Evolutionary conservation across 2,113 vertebrate genomes (phyloP).

Genomic region (Trichechus manatus): DNA sequence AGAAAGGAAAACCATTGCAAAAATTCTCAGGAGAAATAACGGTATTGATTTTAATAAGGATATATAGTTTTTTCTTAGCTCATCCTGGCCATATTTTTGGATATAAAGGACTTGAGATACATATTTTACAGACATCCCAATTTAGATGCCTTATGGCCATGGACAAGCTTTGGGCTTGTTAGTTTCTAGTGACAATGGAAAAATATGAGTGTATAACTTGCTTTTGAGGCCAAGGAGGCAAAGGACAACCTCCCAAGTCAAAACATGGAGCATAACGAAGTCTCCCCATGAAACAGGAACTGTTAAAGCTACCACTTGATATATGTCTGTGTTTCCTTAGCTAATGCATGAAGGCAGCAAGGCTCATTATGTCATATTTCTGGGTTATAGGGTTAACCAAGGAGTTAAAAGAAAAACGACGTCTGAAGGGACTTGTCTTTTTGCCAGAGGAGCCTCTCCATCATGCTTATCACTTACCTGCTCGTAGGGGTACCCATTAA

Average conservation of each 20-base stretch:
- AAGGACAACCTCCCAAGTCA: neutral
- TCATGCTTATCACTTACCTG: neutral
- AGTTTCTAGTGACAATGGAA: neutral
- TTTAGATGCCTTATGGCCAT: neutral
- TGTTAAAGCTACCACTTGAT: neutral
- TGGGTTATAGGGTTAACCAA: conserved; percentile 10
- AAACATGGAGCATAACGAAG: neutral
- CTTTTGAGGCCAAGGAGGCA: neutral
- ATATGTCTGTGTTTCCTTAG: neutral
- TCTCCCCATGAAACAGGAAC: neutral
- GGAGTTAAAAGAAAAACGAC: neutral
- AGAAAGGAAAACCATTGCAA: neutral
- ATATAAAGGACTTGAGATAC: neutral
- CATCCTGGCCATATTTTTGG: neutral
- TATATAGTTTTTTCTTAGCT: neutral
- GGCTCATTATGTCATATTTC: conserved; percentile 32
- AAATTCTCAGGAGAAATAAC: neutral
- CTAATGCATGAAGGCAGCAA: neutral
- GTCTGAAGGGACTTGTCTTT: neutral
- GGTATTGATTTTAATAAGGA: neutral
- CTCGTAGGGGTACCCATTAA: neutral
- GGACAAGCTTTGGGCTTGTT: neutral
- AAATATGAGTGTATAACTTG: neutral
- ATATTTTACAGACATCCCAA: neutral
- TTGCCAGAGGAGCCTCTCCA: neutral